Conservation (phyloP, 1,140 invertebrate genomes). For the Hyles vespertilio region DNA sequence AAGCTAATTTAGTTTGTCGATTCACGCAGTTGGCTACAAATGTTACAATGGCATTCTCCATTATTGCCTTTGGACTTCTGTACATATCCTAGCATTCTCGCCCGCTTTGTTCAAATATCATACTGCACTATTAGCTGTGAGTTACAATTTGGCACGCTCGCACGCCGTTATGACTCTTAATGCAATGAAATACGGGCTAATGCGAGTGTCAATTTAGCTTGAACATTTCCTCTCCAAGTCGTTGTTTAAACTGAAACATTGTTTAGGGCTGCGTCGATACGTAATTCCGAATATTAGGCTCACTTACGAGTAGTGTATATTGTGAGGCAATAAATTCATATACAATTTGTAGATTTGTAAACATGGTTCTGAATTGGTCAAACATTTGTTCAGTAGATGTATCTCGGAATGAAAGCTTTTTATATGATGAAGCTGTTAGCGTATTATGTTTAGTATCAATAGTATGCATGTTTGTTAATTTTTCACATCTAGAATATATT, state of each 20-base stretch:
- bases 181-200: background rate
- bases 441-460: too few species aligned
- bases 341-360: too few species aligned
- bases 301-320: background rate
- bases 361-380: too few species aligned
- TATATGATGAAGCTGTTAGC: too few species aligned
- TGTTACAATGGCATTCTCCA: slow-evolving; percentile 20
- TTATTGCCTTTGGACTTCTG: slow-evolving; percentile 20
- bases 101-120: slow-evolving; percentile 24
- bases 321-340: too few species aligned
- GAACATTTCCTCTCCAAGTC: slow-evolving; percentile 11
- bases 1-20: slow-evolving; percentile 9
- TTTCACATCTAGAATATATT: too few species aligned
- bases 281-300: slow-evolving; percentile 16
- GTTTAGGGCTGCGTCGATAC: slow-evolving; percentile 23
- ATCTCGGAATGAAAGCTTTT: too few species aligned
- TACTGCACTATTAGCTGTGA: slow-evolving; percentile 18
- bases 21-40: slow-evolving; percentile 18
- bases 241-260: slow-evolving; percentile 28
- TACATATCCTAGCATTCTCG: slow-evolving; percentile 17
- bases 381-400: too few species aligned
- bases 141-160: slow-evolving; percentile 13
- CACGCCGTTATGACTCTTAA: background rate
- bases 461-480: too few species aligned
- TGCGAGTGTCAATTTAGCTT: too few species aligned